phyloP scores from a whole-genome alignment of 2,113 vertebrate genomes.

The Argyrosomus japonicus region DNA sequence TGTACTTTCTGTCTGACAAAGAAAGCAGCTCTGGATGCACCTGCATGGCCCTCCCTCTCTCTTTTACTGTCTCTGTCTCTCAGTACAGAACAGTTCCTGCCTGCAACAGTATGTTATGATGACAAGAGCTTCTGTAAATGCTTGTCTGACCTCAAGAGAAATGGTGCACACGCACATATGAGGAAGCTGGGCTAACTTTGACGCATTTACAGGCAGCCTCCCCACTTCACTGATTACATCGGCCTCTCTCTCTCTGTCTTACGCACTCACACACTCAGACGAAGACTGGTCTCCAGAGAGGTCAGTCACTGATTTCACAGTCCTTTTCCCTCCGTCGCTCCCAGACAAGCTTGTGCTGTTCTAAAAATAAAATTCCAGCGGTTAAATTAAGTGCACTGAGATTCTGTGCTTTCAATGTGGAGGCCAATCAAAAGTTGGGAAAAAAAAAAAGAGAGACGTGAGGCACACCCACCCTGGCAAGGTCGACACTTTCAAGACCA shows the following conservation, averaged over 20 bases:
- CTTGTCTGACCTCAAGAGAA: constrained; percentile 1
- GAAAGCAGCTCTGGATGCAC: constrained; percentile 44
- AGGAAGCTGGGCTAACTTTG: constrained; percentile 33
- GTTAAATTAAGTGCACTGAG: constrained; percentile 81
- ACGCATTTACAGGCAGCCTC: constrained; percentile 19
- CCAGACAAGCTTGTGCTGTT: constrained; percentile 52
- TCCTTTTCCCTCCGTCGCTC: constrained; percentile 32
- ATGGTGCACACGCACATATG: not conserved
- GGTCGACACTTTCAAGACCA: constrained; percentile 35
- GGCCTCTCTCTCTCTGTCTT: not conserved
- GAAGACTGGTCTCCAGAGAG: constrained; percentile 29
- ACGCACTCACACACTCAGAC: constrained; percentile 6
- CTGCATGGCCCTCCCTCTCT: constrained; percentile 10
- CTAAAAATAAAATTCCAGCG: constrained; percentile 81
- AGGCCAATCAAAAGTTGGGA: constrained; percentile 57
- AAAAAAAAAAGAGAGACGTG: not conserved
- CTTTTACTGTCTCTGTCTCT: not conserved
- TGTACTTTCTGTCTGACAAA: constrained; percentile 28
- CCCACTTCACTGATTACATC: constrained; percentile 3
- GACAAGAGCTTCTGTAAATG: not conserved
- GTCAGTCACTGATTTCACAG: constrained; percentile 21
- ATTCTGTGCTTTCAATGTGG: constrained; percentile 41
- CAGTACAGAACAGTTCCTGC: constrained; percentile 53
- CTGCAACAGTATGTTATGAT: constrained; percentile 14
- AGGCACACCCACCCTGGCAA: constrained; percentile 41